Percentiles rank a stretch among this genome's conserved stretches.
phyloP scores from a whole-genome alignment of 2,888 invertebrate species.

The Lapara coniferarum region DNA sequence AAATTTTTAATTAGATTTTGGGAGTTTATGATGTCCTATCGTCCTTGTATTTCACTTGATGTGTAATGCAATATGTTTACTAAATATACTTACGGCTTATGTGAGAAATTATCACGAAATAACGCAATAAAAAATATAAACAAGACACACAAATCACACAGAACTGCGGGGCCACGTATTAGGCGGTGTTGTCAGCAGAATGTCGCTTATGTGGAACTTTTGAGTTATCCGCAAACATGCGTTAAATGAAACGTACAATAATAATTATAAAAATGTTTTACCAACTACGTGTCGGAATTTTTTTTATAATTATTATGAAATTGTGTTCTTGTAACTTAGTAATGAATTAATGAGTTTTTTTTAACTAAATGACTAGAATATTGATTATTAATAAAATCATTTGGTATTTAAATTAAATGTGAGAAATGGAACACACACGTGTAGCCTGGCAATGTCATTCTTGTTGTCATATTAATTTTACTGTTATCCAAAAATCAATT shows the following conservation, averaged over 20 bases:
- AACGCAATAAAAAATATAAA: slow-evolving; percentile 77
- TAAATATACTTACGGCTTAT: slow-evolving; percentile 68
- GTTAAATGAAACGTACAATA: slow-evolving; percentile 31
- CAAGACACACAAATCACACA: slow-evolving; percentile 69
- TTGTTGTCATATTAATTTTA: slow-evolving; percentile 38
- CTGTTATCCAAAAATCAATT: slow-evolving; percentile 29
- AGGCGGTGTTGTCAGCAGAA: slow-evolving; percentile 73
- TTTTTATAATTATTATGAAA: no score
- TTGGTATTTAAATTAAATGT: background rate
- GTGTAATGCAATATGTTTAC: slow-evolving; percentile 25
- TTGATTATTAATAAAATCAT: background rate
- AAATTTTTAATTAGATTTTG: slow-evolving; percentile 50
- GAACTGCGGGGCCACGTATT: slow-evolving; percentile 80
- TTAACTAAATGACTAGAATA: no score
- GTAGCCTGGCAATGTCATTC: slow-evolving; percentile 47
- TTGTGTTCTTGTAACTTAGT: no score
- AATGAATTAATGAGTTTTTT: no score
- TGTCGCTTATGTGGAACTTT: slow-evolving; percentile 82
- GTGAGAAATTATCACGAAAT: slow-evolving; percentile 58
- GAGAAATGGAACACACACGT: slow-evolving; percentile 38
- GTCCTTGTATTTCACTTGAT: slow-evolving; percentile 12
- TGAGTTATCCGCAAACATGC: slow-evolving; percentile 37
- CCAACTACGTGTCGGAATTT: no score
- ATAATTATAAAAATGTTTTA: background rate
- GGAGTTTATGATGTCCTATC: slow-evolving; percentile 37